phyloP scores from a whole-genome alignment of 2,113 vertebrate genomes.

The Leiothrix lutea region DNA sequence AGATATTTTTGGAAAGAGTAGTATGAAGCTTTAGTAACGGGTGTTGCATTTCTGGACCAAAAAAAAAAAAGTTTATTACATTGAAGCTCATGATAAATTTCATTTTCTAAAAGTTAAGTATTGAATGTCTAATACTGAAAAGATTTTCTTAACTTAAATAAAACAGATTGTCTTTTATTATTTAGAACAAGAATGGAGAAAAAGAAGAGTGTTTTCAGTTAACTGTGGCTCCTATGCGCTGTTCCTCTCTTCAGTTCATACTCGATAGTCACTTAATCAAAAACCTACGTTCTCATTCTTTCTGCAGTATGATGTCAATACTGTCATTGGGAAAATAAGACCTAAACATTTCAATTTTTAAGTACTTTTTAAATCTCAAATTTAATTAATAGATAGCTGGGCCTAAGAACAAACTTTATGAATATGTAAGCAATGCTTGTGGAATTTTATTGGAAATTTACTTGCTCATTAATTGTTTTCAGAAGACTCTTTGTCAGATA shows the following conservation, averaged over 20 bases:
- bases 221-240: background rate
- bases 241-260: background rate
- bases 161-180: background rate
- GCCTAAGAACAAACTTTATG: background rate
- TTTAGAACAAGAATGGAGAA: background rate
- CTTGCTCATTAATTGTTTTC: background rate
- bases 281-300: background rate
- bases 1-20: constrained; percentile 8
- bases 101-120: background rate
- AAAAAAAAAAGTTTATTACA: background rate
- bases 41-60: background rate
- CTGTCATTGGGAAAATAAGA: background rate
- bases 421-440: background rate
- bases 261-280: background rate
- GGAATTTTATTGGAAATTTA: background rate
- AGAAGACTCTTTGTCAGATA: background rate
- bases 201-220: background rate
- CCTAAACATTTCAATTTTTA: background rate
- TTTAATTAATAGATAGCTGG: background rate
- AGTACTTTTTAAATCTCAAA: background rate
- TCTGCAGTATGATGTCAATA: background rate
- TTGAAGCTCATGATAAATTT: background rate
- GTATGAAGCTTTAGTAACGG: background rate
- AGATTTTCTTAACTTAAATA: background rate
- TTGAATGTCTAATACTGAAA: background rate